These are phyloP conservation scores for Lampropteryx suffumata DNA, from an alignment of 2,888 invertebrate species.

Conservation along the genomic window DNA sequence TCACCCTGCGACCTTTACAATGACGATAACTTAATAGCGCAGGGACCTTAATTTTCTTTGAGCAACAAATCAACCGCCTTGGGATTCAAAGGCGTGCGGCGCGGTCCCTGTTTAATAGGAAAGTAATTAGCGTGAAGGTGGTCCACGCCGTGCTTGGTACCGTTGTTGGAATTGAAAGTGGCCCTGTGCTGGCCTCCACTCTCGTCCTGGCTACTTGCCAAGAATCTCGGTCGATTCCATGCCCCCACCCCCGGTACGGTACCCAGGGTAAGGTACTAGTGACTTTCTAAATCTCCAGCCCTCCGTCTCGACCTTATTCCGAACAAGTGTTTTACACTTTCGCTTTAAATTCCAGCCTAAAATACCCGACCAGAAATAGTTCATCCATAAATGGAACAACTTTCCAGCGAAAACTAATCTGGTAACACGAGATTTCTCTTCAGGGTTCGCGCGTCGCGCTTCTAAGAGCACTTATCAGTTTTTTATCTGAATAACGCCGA, in stretches of 20 bases:
- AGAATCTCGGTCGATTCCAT: constrained; percentile 61
- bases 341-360: constrained; percentile 31
- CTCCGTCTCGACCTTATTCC: constrained; percentile 38
- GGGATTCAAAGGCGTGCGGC: constrained; percentile 4
- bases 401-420: neutral
- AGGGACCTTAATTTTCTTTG: neutral
- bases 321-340: constrained; percentile 16
- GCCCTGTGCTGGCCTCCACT: constrained; percentile 43
- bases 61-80: constrained; percentile 12
- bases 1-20: neutral
- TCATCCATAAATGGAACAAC: constrained; percentile 5
- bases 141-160: constrained; percentile 47
- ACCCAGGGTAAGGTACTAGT: constrained; percentile 34
- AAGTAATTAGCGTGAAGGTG: constrained; percentile 38
- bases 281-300: constrained; percentile 8
- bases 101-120: constrained; percentile 26
- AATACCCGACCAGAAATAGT: constrained; percentile 16
- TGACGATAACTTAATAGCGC: constrained; percentile 2
- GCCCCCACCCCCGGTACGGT: constrained; percentile 32
- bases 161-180: constrained; percentile 52
- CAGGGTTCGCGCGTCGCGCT: neutral
- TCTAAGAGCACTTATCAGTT: neutral
- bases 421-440: constrained; percentile 7
- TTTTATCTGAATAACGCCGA: neutral
- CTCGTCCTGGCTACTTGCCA: constrained; percentile 61